Evolutionary conservation across 2,888 invertebrate species (phyloP), one percentile per base, ranked within the genome.

Genomic region (Acrocyrtus sp.): DNA sequence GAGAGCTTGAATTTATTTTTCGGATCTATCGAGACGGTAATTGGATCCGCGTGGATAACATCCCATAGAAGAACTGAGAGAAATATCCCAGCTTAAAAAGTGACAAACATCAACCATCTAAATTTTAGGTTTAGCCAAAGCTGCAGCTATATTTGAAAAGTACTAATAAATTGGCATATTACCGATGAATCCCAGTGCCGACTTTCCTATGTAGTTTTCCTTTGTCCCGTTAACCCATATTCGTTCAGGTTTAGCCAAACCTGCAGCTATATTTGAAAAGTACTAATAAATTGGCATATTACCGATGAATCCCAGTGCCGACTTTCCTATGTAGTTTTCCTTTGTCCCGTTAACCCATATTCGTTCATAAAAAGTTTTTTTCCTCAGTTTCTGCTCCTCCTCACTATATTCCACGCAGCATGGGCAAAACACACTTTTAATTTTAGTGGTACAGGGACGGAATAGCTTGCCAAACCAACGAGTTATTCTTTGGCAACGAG

Each of bases 141-240:
- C n/a, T n/a, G n/a, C n/a, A n/a, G n/a, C n/a, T n/a, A n/a, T n/a
- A n/a, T n/a, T n/a, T n/a, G n/a, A n/a, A n/a, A n/a, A n/a, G n/a
- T n/a, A n/a, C n/a, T n/a, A n/a, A n/a, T n/a, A n/a, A n/a, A n/a
- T n/a, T n/a, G n/a, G n/a, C n/a, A n/a, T n/a, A n/a, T n/a, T n/a
- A n/a, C n/a, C n/a, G n/a, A 89, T 75, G 78, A 91, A 91, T 1
- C 91, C 92, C 15, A 89, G 80, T 0, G 89, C 75, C 81, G 90
- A 90, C 82, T 90, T 91, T 19, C 88, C 63, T 2, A 89, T 83
- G 75, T 88, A 89, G 83, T 91, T 90, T 78, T 87, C 86, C 62
- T 86, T 85, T 80, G 90, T 85, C 81, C 90, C 84, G 82, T 88
- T 83, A 19, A 62, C 69, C 53, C 75, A 75, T 4, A 81, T 10